Evolutionary conservation across 2,888 invertebrate genomes (phyloP).

Genomic region (Nomada lathburiana): DNA sequence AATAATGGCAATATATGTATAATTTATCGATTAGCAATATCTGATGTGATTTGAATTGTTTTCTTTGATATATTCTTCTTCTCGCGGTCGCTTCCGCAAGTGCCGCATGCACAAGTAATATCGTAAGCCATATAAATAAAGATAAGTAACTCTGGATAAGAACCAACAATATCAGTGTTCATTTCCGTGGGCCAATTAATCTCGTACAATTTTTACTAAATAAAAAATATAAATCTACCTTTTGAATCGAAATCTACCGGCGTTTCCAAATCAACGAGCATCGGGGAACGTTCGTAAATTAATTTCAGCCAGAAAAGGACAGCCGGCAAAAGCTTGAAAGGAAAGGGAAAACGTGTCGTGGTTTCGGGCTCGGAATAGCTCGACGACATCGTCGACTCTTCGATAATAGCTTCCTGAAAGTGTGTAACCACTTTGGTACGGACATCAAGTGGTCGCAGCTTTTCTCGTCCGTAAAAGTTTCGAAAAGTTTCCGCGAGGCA

Average conservation of each 20-base stretch:
- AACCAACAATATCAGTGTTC: no score
- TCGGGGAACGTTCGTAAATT: neutral
- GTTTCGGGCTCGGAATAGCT: constrained; percentile 43
- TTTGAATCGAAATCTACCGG: no score
- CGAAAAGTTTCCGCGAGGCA: constrained; percentile 52
- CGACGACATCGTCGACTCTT: constrained; percentile 33
- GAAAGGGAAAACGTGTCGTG: constrained; percentile 45
- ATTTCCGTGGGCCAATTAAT: no score
- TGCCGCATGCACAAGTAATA: no score
- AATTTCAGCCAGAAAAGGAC: constrained; percentile 20
- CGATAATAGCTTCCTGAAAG: constrained; percentile 72
- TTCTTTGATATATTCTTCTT: no score
- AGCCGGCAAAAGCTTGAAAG: neutral
- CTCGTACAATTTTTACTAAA: no score
- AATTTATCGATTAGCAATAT: no score
- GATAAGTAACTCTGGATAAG: no score
- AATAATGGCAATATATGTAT: no score
- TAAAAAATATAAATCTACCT: neutral
- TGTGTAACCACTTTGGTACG: constrained; percentile 71
- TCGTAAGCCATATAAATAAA: no score
- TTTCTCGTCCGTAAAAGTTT: constrained; percentile 47
- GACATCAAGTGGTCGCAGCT: constrained; percentile 63
- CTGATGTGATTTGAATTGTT: no score
- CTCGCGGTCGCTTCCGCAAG: no score
- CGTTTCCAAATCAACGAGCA: neutral